Evolutionary conservation across 30 jellyfish, hydroid and myxozoan species (phyloP).

Genomic region (Chironex yamaguchii): DNA sequence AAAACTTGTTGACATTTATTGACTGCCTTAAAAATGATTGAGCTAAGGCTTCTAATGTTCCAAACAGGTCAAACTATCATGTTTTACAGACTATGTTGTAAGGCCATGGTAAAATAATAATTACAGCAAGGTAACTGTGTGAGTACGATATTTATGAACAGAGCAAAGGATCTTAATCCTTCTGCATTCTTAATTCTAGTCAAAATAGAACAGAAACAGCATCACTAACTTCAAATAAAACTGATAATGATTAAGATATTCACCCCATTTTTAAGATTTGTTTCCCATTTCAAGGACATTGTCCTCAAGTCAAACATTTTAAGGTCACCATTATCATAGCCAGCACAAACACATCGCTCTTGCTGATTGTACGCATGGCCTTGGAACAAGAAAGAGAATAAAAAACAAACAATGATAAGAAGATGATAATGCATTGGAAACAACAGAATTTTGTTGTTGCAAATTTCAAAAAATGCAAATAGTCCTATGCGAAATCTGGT

Average conservation of each 20-base stretch:
- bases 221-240: too few relatives aligned
- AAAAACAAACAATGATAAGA: background rate
- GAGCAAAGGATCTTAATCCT: background rate
- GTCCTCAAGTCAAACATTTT: conserved; percentile 93
- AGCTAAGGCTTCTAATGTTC: too few relatives aligned
- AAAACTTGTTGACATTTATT: too few relatives aligned
- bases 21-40: too few relatives aligned
- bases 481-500: too few relatives aligned
- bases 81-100: too few relatives aligned
- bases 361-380: conserved; percentile 91
- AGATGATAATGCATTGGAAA: background rate
- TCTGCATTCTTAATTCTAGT: background rate
- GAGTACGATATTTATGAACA: background rate
- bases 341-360: conserved; percentile 96
- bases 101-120: too few relatives aligned
- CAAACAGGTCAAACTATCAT: too few relatives aligned
- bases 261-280: conserved; percentile 90
- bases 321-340: conserved; percentile 96
- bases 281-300: conserved; percentile 92
- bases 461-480: too few relatives aligned
- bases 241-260: too few relatives aligned
- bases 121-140: too few relatives aligned
- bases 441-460: background rate
- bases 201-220: too few relatives aligned
- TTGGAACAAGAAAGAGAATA: background rate